Percentiles rank a stretch among this genome's conserved stretches.
Evolutionary conservation across 2,113 vertebrate species (phyloP).

Genomic region (Mellivora capensis): DNA sequence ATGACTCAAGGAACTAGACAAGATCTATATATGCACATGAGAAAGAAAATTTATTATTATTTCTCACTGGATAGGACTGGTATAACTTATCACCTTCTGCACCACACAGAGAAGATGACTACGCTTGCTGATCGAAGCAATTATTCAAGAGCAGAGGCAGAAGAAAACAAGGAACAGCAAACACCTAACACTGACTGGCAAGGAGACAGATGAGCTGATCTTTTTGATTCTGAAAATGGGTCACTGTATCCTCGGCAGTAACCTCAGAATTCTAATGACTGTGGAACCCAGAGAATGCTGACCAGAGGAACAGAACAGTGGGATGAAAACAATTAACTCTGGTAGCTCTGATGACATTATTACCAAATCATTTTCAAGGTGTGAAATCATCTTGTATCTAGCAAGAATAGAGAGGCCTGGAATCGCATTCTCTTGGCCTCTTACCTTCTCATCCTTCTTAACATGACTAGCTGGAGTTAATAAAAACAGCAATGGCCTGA

Average conservation of each 20-base stretch:
- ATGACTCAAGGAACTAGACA: neutral
- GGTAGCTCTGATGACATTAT: neutral
- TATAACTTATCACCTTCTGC: neutral
- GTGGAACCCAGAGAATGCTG: neutral
- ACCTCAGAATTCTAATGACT: constrained; percentile 49
- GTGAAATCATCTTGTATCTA: neutral
- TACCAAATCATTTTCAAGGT: neutral
- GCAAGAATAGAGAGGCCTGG: neutral
- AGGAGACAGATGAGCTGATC: constrained; percentile 52
- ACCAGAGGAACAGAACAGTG: neutral
- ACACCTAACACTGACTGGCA: constrained; percentile 62
- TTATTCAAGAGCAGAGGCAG: constrained; percentile 45
- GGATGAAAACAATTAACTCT: neutral
- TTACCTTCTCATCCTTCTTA: neutral
- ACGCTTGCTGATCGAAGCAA: constrained; percentile 29
- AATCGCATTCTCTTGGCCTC: neutral
- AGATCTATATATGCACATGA: neutral
- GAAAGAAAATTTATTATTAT: neutral
- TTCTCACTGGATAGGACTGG: neutral
- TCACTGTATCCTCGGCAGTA: constrained; percentile 53
- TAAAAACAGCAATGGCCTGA: neutral
- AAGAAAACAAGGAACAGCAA: neutral
- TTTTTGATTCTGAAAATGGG: constrained; percentile 65
- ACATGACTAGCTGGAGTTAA: neutral
- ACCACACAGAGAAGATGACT: neutral